phyloP scores from a whole-genome alignment of 2,113 vertebrate genomes.

The Pycnonotus jocosus region DNA sequence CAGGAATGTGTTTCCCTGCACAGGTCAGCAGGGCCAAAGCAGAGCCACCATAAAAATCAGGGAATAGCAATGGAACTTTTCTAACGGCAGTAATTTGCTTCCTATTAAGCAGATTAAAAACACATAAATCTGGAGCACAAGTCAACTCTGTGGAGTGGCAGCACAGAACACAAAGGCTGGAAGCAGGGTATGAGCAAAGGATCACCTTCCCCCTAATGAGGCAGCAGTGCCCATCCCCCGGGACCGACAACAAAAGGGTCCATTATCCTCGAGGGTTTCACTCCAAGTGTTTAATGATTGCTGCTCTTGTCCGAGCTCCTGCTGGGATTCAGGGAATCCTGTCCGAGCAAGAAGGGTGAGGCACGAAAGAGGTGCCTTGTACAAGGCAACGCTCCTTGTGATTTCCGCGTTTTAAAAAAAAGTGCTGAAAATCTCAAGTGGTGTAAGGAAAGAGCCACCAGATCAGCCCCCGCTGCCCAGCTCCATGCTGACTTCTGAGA shows the following conservation, averaged over 20 bases:
- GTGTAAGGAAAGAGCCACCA: not conserved
- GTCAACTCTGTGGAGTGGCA: not conserved
- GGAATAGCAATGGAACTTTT: not conserved
- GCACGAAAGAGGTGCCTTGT: fast-evolving
- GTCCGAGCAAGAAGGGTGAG: not conserved
- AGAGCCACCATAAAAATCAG: not conserved
- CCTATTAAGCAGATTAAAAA: not conserved
- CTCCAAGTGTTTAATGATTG: not conserved
- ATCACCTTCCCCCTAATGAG: not conserved
- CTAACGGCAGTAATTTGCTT: not conserved
- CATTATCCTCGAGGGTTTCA: not conserved
- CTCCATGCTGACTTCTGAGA: not conserved
- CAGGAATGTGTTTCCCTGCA: fast-evolving
- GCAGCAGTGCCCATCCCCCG: not conserved
- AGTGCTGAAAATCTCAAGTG: fast-evolving
- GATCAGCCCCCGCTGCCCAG: not conserved
- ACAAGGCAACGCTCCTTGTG: fast-evolving
- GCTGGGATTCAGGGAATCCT: not conserved
- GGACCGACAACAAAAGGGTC: not conserved
- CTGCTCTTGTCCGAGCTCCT: fast-evolving
- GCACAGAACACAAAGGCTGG: not conserved
- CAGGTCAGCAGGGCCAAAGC: not conserved
- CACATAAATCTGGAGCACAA: not conserved
- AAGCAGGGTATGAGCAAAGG: not conserved
- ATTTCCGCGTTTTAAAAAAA: fast-evolving